phyloP scores from a whole-genome alignment of 2,888 invertebrate genomes.

The Amitus sp. region DNA sequence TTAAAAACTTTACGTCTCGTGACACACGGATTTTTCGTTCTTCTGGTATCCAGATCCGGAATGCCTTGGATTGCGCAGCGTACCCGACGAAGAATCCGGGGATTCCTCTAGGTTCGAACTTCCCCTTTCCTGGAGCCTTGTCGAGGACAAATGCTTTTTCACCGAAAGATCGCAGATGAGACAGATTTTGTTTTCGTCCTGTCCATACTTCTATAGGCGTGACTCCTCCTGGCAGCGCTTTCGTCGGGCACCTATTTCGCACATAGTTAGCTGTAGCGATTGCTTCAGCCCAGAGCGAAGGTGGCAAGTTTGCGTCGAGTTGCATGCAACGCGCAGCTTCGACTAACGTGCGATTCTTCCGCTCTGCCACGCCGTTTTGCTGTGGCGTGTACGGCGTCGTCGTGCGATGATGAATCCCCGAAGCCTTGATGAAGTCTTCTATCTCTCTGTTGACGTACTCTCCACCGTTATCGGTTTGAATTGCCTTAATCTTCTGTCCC shows the following conservation, averaged over 20 bases:
- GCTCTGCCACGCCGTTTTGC: constrained; percentile 43
- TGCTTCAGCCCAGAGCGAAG: constrained; percentile 45
- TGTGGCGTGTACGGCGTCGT: constrained; percentile 48
- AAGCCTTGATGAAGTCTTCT: constrained; percentile 9
- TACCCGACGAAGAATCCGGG: constrained; percentile 35
- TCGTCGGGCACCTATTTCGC: constrained; percentile 38
- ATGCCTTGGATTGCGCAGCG: constrained; percentile 29
- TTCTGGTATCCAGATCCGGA: constrained; percentile 27
- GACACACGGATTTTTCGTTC: constrained; percentile 24
- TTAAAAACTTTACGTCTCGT: constrained; percentile 23
- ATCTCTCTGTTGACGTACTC: constrained; percentile 29
- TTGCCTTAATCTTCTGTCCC: constrained; percentile 28
- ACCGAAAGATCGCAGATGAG: constrained; percentile 28
- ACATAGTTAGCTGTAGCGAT: constrained; percentile 39
- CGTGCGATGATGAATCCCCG: constrained; percentile 44
- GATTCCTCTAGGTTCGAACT: constrained; percentile 30
- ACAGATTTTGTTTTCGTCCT: constrained; percentile 17
- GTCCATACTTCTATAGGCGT: constrained; percentile 36
- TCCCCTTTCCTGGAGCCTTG: constrained; percentile 21
- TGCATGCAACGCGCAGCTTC: constrained; percentile 28
- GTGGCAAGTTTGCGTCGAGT: constrained; percentile 34
- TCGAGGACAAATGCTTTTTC: constrained; percentile 23
- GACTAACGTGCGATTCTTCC: constrained; percentile 16
- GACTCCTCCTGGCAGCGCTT: constrained; percentile 19
- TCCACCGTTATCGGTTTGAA: constrained; percentile 35